Base-by-base conservation (phyloP, 2,888 invertebrate genomes). In the Embidobia sp. region DNA sequence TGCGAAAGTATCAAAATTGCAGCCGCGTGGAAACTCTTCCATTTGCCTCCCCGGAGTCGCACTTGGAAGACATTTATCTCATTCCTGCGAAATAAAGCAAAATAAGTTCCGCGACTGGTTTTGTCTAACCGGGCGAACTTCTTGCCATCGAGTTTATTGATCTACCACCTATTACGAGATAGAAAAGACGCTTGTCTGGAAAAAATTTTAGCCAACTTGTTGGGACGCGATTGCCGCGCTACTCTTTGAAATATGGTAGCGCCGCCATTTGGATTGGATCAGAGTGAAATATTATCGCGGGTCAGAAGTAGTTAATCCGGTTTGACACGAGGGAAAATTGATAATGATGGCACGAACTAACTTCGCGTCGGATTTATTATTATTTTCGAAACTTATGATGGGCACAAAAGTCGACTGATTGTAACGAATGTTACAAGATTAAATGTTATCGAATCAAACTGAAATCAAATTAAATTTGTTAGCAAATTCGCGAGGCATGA, bases 61-160 rank as follows among this genome's bases (percentile, higher is more conserved):
- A n/a, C 48, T 15, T 10, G 5, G 22, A 35, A 10, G 26, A 22
- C 51, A 33, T 53, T 55, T 55, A 35, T 40, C 15, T 40, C 22
- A 40, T 55, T 40, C 10, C 27, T 18, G 22, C 3, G 22, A 42
- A 42, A 59, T 44, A 42, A 59, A 46, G 22, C 22, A 15, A 57
- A 29, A 44, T 57, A 46, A 46, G 22, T 59, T 59, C 3, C 33
- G 15, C 46, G 18, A 61, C 15, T 35, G 35, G 46, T 63, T 63
- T 59, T 69, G 59, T 67, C 57, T 67, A 67, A 26, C 15, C 53
- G 53, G 5, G 22, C 15, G 31, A 44, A 63, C 37, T 49, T 48
- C 35, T 55, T 40, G 31, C 63, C 46, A 72, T 63, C 48, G 53
- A 48, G 63, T 63, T 72, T 72, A 72, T 63, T 55, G 72, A 63